Evolutionary conservation across 2,797 vertebrate genomes (phyloP).

Genomic region (Mycteria americana): DNA sequence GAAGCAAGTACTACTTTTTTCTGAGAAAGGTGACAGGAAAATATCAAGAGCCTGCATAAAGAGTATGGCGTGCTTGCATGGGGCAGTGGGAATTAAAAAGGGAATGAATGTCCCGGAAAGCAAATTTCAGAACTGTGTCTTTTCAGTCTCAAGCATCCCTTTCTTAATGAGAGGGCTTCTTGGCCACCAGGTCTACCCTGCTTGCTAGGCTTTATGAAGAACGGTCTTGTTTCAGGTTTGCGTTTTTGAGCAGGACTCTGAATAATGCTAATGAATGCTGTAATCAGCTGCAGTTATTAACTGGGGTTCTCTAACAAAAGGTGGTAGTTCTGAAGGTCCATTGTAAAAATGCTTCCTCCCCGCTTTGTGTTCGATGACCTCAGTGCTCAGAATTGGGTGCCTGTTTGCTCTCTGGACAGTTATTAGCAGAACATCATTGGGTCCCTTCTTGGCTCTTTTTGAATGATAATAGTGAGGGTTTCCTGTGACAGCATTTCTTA

Average conservation of each 20-base stretch:
- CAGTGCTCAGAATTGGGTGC: not conserved
- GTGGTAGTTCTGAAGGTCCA: not conserved
- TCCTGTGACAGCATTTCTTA: slow-evolving; percentile 37
- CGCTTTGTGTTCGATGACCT: not conserved
- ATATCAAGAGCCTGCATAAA: not conserved
- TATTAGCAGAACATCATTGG: not conserved
- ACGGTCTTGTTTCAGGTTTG: not conserved
- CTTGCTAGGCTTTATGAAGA: fast-evolving
- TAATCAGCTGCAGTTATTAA: slow-evolving; percentile 4
- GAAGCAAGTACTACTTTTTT: not conserved
- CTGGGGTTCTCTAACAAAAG: not conserved
- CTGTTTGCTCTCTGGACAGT: slow-evolving; percentile 18
- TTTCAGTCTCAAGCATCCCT: not conserved
- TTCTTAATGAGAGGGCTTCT: not conserved
- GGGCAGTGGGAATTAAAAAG: not conserved
- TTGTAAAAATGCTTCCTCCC: not conserved
- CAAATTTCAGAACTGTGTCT: not conserved
- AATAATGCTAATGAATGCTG: not conserved
- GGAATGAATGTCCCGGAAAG: not conserved
- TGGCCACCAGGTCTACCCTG: not conserved
- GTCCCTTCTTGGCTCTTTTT: slow-evolving; percentile 10
- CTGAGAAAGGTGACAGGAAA: not conserved
- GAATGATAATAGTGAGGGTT: slow-evolving; percentile 41
- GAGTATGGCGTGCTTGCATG: not conserved
- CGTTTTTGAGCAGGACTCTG: not conserved